Evolutionary conservation across 2,888 invertebrate species (phyloP).

Genomic region (Quadroppia sp.): DNA sequence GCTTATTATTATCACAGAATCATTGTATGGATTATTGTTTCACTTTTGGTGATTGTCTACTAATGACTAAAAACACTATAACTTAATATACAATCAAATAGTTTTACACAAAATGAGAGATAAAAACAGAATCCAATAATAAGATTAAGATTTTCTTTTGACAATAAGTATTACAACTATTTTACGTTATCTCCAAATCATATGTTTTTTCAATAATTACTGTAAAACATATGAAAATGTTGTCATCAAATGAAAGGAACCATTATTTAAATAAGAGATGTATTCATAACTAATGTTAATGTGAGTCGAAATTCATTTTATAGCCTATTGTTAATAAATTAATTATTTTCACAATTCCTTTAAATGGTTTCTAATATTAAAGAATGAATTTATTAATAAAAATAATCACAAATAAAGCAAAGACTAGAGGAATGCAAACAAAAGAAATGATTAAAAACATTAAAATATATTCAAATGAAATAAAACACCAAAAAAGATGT

Average conservation of each 20-base stretch:
- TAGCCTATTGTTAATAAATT: neutral
- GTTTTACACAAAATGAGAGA: neutral
- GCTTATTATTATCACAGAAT: neutral
- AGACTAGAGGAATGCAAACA: neutral
- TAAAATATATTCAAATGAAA: no score
- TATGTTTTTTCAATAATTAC: no score
- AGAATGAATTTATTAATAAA: neutral
- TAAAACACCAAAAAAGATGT: no score
- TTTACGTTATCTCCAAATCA: neutral
- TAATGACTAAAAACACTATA: neutral
- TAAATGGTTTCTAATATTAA: no score
- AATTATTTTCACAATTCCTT: no score
- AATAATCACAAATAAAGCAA: neutral
- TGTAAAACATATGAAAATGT: neutral
- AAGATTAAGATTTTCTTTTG: neutral
- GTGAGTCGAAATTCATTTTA: neutral
- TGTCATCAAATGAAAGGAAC: neutral
- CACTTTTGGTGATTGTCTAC: neutral
- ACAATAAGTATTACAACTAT: neutral
- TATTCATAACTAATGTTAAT: no score
- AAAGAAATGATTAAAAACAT: no score
- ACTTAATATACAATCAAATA: no score
- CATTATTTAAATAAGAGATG: neutral
- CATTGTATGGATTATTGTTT: conserved; percentile 2
- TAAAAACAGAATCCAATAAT: neutral